phyloP scores from a whole-genome alignment of 2,888 invertebrate genomes.

The Heteromurus nitidus region DNA sequence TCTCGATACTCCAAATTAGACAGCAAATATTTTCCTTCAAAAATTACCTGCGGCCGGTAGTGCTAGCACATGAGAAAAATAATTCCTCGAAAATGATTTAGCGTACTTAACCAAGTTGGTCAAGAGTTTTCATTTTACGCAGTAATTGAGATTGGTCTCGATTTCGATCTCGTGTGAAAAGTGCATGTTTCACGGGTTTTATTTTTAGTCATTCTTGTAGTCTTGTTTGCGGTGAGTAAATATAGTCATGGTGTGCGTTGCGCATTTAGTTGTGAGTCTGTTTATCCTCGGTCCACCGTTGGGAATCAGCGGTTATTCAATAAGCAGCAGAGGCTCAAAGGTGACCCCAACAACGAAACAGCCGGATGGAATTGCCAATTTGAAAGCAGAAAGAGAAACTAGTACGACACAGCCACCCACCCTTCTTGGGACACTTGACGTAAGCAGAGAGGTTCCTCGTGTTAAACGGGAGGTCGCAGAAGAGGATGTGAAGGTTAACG shows the following conservation, averaged over 20 bases:
- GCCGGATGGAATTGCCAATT: constrained; percentile 4
- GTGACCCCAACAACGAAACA: constrained; percentile 14
- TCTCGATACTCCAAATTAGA: not conserved
- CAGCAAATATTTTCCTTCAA: no score
- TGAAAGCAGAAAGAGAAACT: constrained; percentile 7
- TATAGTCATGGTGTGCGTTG: constrained; percentile 39
- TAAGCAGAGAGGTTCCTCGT: constrained; percentile 7
- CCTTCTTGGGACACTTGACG: constrained; percentile 51
- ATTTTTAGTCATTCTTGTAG: not conserved
- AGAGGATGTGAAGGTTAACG: constrained; percentile 26
- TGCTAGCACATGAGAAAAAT: no score
- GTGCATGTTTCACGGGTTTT: constrained; percentile 1
- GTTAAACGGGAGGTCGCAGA: constrained; percentile 46
- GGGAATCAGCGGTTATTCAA: constrained; percentile 32
- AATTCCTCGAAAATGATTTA: constrained; percentile 17
- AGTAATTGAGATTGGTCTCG: no score
- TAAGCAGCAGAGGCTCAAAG: constrained; percentile 18
- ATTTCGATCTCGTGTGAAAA: no score
- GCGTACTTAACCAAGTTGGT: no score
- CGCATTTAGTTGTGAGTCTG: constrained; percentile 28
- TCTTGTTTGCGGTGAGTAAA: not conserved
- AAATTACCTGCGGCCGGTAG: no score
- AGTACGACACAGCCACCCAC: constrained; percentile 15
- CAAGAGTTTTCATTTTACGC: no score
- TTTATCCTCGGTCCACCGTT: constrained; percentile 35